Evolutionary conservation across 2,888 invertebrate genomes (phyloP), one percentile per base, ranked within the genome.

Genomic region (Cephus sareptanus): DNA sequence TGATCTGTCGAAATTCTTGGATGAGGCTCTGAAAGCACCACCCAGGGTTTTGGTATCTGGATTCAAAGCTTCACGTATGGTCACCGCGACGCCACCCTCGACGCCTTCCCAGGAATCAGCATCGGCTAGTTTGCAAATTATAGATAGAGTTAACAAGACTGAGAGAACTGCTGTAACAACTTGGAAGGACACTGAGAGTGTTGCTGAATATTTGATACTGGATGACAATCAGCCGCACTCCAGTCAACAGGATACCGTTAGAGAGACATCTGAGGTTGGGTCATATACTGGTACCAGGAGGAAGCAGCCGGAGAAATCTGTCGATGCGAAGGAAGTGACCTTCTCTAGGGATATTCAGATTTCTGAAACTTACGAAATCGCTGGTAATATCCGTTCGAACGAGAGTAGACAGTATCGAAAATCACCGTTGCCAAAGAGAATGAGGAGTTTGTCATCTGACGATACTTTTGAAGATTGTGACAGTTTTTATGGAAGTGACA

Each of bases 401-500:
- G 78, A 76, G 35, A 74, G 35, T 31, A 76, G 75, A 35, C 71
- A 71, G 73, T 75, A 78, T 31, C 74, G 75, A 34, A 82, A 79
- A 76, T 81, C 82, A 30, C 80, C 77, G n/a, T 69, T 82, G 69
- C 75, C 82, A 23, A 87, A 81, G 80, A 81, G 80, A 79, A 74
- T 77, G 12, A 86, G 81, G 78, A 79, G 73, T 77, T 77, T 83
- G 0, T 82, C 84, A 15, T 56, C 74, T 79, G 88, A 89, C 35
- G 89, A 89, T 74, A 87, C 88, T 9, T 81, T 87, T 69, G 90
- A 92, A 78, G 93, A 93, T 79, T 92, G 93, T 82, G 93, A 94
- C 85, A 94, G 94, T 89, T 94, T 94, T 89, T 93, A 94, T 88
- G 93, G 93, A 78, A 93, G 93, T 79, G 94, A 94, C 85, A 94